Percentiles rank a stretch among this genome's conserved stretches.
These are phyloP conservation scores for Ochlodes sylvanus DNA, from an alignment of 2,888 invertebrate species.

Conservation along the genomic window DNA sequence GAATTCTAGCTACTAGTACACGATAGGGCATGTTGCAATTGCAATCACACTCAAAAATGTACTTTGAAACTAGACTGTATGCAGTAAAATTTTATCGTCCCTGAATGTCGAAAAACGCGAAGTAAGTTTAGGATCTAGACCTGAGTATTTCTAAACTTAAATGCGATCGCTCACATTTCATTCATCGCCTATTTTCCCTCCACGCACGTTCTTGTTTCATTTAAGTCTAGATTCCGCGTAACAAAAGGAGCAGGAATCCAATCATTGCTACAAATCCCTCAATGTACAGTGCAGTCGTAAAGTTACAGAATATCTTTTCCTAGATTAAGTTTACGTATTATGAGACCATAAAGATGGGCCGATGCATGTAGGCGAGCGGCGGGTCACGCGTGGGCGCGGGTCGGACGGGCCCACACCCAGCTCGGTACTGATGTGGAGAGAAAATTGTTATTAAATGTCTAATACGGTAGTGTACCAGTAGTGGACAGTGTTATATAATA, in stretches of 20 bases:
- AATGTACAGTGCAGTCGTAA: conserved; percentile 62
- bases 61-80: conserved; percentile 47
- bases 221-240: conserved; percentile 49
- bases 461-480: conserved; percentile 3
- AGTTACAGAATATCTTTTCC: conserved; percentile 60
- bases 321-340: conserved; percentile 68
- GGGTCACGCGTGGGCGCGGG: conserved; percentile 59
- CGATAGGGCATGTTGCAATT: conserved; percentile 49
- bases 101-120: no score
- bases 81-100: conserved; percentile 45
- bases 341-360: conserved; percentile 60
- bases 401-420: conserved; percentile 40
- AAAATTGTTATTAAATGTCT: conserved; percentile 24
- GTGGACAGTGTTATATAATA: not conserved
- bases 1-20: conserved; percentile 50
- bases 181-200: conserved; percentile 57
- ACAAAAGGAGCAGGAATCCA: conserved; percentile 59
- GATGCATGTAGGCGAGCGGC: conserved; percentile 56
- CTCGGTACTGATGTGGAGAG: not conserved
- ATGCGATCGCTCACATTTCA: conserved; percentile 52
- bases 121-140: no score
- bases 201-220: conserved; percentile 26
- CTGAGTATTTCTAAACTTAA: not conserved
- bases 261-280: conserved; percentile 54
- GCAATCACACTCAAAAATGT: conserved; percentile 53